A percentile compares a stretch with the other conserved stretches of the same genome.
These are phyloP conservation scores for Odocoileus hemionus DNA, from an alignment of 2,113 vertebrate genomes.

Conservation along the genomic window DNA sequence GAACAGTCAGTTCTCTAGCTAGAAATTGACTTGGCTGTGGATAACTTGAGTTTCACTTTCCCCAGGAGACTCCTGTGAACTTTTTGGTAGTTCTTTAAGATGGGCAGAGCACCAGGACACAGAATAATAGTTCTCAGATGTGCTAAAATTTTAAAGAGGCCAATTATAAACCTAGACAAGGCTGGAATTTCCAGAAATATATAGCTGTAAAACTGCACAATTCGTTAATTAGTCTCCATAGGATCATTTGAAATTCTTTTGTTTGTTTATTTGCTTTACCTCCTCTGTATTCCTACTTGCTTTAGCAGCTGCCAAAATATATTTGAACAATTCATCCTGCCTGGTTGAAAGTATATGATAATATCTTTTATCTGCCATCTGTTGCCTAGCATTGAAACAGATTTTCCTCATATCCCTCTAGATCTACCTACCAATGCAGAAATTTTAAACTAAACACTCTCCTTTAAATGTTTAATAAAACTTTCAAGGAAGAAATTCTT, in stretches of 20 bases:
- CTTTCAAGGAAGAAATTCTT: background rate
- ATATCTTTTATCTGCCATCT: slow-evolving; percentile 55
- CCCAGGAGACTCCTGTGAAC: background rate
- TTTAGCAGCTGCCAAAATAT: slow-evolving; percentile 50
- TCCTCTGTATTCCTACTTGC: background rate
- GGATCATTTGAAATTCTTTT: slow-evolving; percentile 17
- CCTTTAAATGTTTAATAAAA: slow-evolving; percentile 12
- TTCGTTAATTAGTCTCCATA: slow-evolving; percentile 27
- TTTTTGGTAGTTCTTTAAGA: slow-evolving; percentile 16
- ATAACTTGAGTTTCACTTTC: slow-evolving; percentile 31
- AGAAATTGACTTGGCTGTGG: slow-evolving; percentile 9
- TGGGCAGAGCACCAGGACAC: background rate
- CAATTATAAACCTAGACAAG: background rate
- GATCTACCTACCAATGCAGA: background rate
- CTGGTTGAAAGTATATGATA: slow-evolving; percentile 43
- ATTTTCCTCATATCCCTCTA: background rate
- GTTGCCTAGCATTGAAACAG: slow-evolving; percentile 20
- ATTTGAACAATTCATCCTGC: slow-evolving; percentile 53
- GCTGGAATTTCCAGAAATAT: background rate
- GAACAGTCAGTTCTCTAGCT: background rate
- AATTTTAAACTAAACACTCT: background rate
- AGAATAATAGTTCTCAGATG: background rate
- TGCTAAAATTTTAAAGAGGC: slow-evolving; percentile 6
- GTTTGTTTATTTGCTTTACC: background rate
- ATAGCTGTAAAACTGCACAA: background rate